These are phyloP conservation scores for Maniola hyperantus DNA, from an alignment of 2,888 invertebrate genomes.

Conservation along the genomic window DNA sequence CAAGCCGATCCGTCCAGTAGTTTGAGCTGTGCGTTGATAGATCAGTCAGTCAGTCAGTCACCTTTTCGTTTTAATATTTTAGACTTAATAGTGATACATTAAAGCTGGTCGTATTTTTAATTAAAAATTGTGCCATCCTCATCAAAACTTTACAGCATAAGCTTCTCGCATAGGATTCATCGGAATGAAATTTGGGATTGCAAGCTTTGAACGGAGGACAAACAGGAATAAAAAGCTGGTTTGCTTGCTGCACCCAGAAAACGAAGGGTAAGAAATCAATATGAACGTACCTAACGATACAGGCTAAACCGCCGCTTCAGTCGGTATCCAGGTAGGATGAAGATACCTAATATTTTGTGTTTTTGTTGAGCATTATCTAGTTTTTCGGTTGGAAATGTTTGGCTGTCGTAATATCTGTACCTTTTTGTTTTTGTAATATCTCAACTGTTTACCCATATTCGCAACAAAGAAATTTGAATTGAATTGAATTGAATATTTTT, in stretches of 20 bases:
- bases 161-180: conserved; percentile 58
- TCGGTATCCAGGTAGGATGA: background rate
- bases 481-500: too few species aligned
- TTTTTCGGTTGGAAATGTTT: background rate
- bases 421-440: too few species aligned
- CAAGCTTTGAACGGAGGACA: conserved; percentile 58
- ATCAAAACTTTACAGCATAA: conserved; percentile 56
- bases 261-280: conserved; percentile 71
- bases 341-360: background rate
- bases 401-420: too few species aligned
- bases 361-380: background rate
- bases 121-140: conserved; percentile 52
- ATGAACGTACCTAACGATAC: conserved; percentile 50
- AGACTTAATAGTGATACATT: background rate
- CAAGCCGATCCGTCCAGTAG: too few species aligned
- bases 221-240: conserved; percentile 64
- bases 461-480: too few species aligned
- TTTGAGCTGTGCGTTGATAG: too few species aligned
- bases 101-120: conserved; percentile 48
- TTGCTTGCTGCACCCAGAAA: conserved; percentile 59
- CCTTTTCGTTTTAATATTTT: too few species aligned
- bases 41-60: too few species aligned
- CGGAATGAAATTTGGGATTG: conserved; percentile 69
- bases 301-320: conserved; percentile 16
- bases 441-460: too few species aligned